Evolutionary conservation across 2,113 vertebrate species (phyloP).

Genomic region (Zosterops borbonicus): DNA sequence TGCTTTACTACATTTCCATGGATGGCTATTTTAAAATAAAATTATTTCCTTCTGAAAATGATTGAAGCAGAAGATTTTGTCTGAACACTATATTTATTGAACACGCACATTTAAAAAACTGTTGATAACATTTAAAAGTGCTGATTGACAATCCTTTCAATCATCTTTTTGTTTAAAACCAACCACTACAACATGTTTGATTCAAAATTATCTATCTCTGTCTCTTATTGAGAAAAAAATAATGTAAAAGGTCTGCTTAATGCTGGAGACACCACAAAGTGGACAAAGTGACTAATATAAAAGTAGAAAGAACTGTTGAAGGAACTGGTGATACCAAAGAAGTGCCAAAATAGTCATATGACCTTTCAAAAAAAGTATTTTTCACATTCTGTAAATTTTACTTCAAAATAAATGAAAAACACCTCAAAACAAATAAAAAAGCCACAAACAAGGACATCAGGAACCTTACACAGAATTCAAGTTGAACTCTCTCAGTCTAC

Average conservation of each 20-base stretch:
- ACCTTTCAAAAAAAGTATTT: neutral
- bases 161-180: neutral
- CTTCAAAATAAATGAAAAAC: neutral
- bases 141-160: neutral
- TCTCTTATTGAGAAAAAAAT: neutral
- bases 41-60: neutral
- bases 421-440: neutral
- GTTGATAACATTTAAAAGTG: neutral
- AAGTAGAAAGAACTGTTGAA: neutral
- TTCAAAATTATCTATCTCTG: neutral
- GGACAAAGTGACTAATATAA: neutral
- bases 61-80: neutral
- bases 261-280: neutral
- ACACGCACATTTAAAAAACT: fast-evolving
- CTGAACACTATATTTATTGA: neutral
- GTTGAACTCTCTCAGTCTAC: neutral
- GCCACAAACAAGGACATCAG: neutral
- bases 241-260: neutral
- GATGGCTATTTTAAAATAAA: neutral
- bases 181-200: fast-evolving
- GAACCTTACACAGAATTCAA: neutral
- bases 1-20: neutral
- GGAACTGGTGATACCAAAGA: neutral
- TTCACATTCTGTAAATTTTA: neutral
- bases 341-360: neutral